phyloP scores from a whole-genome alignment of 2,113 vertebrate species.

The Pelvicachromis taeniatus region DNA sequence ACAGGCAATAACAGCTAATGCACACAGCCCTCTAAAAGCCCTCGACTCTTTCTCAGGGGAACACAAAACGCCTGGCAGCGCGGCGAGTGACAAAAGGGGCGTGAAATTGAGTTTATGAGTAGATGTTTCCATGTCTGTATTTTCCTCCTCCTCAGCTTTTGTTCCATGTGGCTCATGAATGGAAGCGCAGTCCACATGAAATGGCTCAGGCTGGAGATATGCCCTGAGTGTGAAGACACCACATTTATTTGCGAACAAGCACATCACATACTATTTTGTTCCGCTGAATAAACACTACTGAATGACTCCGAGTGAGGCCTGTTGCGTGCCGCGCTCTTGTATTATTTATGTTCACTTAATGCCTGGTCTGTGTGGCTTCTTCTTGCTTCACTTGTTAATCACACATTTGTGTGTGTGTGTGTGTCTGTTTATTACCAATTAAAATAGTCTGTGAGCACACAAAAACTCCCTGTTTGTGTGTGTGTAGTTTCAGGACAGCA shows the following conservation, averaged over 20 bases:
- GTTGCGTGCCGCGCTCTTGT: background rate
- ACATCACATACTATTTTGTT: background rate
- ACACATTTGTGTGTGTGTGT: background rate
- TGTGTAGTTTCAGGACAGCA: background rate
- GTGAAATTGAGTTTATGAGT: slow-evolving; percentile 46
- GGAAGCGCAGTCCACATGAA: slow-evolving; percentile 16
- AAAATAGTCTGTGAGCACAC: background rate
- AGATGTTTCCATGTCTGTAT: slow-evolving; percentile 60
- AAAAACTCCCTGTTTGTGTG: background rate
- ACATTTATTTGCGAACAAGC: background rate
- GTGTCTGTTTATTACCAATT: background rate
- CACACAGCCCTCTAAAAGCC: slow-evolving; percentile 12
- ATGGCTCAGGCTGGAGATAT: background rate
- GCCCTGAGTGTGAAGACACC: background rate
- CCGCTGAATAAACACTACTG: background rate
- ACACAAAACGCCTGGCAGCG: slow-evolving; percentile 47
- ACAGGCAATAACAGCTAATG: slow-evolving; percentile 11
- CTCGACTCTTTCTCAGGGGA: slow-evolving; percentile 54
- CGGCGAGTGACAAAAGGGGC: slow-evolving; percentile 46
- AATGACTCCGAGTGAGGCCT: background rate
- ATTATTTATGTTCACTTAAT: background rate
- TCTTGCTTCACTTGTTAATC: background rate
- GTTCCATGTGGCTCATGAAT: slow-evolving; percentile 18
- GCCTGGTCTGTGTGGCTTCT: background rate
- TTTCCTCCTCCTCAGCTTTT: slow-evolving; percentile 31